Conservation (phyloP, 2,113 vertebrate species). For the Sigmodon hispidus region DNA sequence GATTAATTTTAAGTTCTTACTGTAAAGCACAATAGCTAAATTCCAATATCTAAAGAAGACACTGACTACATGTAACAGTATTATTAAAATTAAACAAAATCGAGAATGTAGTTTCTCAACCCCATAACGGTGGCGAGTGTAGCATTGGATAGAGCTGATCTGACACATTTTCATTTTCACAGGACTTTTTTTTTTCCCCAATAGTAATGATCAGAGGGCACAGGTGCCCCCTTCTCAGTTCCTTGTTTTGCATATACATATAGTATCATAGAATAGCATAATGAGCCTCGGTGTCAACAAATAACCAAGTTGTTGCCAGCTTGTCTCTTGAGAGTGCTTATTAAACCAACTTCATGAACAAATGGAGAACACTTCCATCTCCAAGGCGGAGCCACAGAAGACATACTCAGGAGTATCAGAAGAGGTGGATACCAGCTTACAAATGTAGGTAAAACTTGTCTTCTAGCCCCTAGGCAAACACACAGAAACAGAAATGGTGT, state of each 20-base stretch:
- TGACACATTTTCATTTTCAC: neutral
- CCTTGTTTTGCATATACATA: neutral
- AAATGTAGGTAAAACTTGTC: neutral
- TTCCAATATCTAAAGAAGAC: neutral
- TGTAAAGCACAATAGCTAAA: neutral
- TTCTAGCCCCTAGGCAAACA: neutral
- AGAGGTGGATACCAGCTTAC: neutral
- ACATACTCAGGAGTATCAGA: neutral
- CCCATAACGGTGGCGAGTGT: neutral
- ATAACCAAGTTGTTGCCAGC: neutral
- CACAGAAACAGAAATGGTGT: neutral
- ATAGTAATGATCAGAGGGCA: neutral
- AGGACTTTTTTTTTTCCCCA: neutral
- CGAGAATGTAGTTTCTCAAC: neutral
- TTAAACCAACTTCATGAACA: slow-evolving; percentile 23
- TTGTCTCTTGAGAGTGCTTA: neutral
- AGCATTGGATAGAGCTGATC: neutral
- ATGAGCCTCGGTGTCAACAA: neutral
- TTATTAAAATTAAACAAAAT: slow-evolving; percentile 40
- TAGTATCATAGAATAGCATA: neutral
- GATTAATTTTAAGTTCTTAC: slow-evolving; percentile 10
- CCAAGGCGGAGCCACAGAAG: neutral
- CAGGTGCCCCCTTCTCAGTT: neutral
- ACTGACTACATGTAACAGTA: neutral
- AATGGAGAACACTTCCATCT: slow-evolving; percentile 29